These are phyloP conservation scores for Coreius guichenoti DNA, from an alignment of 2,797 vertebrate genomes.

Conservation along the genomic window DNA sequence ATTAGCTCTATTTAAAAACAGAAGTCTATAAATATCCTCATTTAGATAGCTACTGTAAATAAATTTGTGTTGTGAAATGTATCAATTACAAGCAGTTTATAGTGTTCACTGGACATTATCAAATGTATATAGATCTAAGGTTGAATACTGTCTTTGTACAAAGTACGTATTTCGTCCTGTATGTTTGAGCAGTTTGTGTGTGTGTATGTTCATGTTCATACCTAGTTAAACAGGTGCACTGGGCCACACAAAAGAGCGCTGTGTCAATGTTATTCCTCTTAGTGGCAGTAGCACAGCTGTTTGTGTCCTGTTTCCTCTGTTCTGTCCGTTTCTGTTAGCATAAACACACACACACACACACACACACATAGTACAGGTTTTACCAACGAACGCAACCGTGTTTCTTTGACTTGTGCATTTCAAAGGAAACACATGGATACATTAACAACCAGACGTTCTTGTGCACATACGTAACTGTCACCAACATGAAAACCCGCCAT, in stretches of 20 bases:
- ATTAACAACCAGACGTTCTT: background rate
- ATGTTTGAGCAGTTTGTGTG: background rate
- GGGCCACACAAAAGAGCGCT: constrained; percentile 36
- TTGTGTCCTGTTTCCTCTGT: constrained; percentile 20
- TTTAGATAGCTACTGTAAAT: background rate
- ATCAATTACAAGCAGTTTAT: background rate
- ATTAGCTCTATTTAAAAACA: background rate
- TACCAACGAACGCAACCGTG: constrained; percentile 9
- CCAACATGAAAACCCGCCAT: background rate
- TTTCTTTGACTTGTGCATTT: constrained; percentile 36
- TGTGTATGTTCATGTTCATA: constrained; percentile 3
- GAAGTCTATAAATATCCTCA: background rate
- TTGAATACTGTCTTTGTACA: background rate
- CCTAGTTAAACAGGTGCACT: constrained; percentile 43
- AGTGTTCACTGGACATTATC: background rate
- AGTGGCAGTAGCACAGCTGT: constrained; percentile 45
- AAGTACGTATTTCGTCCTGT: background rate
- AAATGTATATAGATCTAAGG: background rate
- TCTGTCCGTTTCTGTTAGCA: constrained; percentile 25
- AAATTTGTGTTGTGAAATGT: background rate
- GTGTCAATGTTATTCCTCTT: constrained; percentile 24
- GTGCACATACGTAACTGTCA: background rate
- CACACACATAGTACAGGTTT: constrained; percentile 5
- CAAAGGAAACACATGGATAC: background rate
- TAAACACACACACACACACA: constrained; percentile 16